Conservation (phyloP, 1,140 invertebrate genomes). For the Diorhabda sublineata region DNA sequence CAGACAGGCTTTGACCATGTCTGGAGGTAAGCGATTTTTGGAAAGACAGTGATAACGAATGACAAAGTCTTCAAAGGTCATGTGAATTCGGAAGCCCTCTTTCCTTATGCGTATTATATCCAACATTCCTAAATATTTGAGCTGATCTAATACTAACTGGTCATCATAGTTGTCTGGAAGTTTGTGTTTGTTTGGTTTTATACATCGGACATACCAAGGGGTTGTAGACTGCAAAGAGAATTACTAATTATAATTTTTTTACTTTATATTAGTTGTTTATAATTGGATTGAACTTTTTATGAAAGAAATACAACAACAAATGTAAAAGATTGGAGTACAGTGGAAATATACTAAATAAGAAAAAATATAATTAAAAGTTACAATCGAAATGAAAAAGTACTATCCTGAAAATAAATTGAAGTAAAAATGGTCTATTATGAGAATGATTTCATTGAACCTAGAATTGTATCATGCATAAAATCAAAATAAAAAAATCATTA, state of each 20-base stretch:
- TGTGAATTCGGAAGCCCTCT: conserved; percentile 90
- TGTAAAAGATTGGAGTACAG: too few species aligned
- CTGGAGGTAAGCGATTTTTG: conserved; percentile 46
- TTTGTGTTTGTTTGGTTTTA: conserved; percentile 91
- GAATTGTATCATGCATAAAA: too few species aligned
- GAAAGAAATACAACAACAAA: too few species aligned
- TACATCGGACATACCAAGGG: conserved; percentile 94
- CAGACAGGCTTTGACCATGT: conserved; percentile 37
- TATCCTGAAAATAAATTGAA: too few species aligned
- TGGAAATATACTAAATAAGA: too few species aligned
- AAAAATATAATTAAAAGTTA: too few species aligned
- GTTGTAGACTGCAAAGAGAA: conserved; percentile 68
- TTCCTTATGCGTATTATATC: conserved; percentile 91
- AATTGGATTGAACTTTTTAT: too few species aligned
- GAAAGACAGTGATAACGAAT: conserved; percentile 70
- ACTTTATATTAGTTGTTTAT: too few species aligned
- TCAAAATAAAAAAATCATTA: too few species aligned
- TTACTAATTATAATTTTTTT: background rate
- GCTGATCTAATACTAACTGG: conserved; percentile 80
- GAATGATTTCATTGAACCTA: too few species aligned
- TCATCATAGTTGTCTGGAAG: conserved; percentile 79
- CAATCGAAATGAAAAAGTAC: too few species aligned
- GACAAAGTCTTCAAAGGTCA: conserved; percentile 75
- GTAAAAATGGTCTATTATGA: too few species aligned
- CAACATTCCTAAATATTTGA: conserved; percentile 92